Base-by-base conservation (phyloP, 2,113 vertebrate genomes). In the Sphyrna mokarran region DNA sequence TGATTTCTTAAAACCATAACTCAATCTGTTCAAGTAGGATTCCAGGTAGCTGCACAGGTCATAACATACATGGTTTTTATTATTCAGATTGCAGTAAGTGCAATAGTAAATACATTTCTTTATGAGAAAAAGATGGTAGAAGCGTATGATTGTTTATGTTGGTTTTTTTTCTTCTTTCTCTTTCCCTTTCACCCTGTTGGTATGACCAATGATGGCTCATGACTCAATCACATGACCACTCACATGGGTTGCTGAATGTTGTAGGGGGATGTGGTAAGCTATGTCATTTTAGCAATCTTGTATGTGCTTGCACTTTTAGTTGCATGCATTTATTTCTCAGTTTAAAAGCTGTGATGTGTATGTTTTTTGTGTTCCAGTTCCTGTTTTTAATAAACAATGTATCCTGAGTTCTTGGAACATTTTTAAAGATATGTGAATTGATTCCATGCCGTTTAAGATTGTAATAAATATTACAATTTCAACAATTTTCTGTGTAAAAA, bases 191-290 rank as follows among this genome's bases (percentile, higher is more conserved):
- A 96, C 90, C 89, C 95, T 96, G 40, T 86, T 86, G 86, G 83
- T 95, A 70, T 95, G 80, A 68, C 95, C 91, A 68, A 70, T 83
- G 61, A 80, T 96, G 96, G 96, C 97, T 93, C 96, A 95, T 96
- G 95, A 96, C 72, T 96, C 95, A 94, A 96, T 96, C 96, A 93
- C 90, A 95, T 95, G 96, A 96, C n/a, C 63, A 23, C 68, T 70
- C 93, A 94, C 66, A 37, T 72, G 66, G 93, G 63, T 40, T 87
- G 96, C 93, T 96, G 96, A 95, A 96, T 96, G 78, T 96, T 96
- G 96, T 97, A 98, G 97, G 97, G 96, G 96, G 97, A 97, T 48
- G 97, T 96, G 97, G 97, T 97, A 97, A 98, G 97, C 96, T 85
- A 83, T 96, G 95, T 66, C 95, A 37, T 93, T 23, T 96, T 4